Evolutionary conservation across 2,113 vertebrate species (phyloP).

Genomic region (Tympanuchus pallidicinctus): DNA sequence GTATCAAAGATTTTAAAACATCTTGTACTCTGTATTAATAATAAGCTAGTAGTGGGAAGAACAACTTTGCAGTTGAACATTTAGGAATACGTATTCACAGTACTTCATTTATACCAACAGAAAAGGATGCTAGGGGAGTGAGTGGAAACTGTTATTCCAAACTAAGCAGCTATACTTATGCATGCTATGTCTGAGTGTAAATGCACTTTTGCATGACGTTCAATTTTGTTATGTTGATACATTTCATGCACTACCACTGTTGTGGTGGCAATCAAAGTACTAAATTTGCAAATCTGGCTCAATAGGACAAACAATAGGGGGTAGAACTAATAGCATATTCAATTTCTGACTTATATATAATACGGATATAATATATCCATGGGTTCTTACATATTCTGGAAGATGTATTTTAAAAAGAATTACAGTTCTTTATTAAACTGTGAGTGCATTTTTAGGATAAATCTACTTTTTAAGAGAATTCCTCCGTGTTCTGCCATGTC

Average conservation of each 20-base stretch:
- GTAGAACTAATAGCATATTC: background rate
- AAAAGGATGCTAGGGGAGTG: fast-evolving
- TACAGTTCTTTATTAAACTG: background rate
- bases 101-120: background rate
- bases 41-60: background rate
- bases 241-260: background rate
- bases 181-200: background rate
- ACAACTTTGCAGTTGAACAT: background rate
- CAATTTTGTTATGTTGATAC: background rate
- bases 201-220: background rate
- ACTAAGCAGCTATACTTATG: background rate
- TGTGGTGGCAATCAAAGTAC: background rate
- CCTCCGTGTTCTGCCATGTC: background rate
- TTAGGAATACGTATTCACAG: background rate
- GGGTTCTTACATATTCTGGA: background rate
- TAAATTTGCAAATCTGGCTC: background rate
- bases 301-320: background rate
- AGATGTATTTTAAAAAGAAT: background rate
- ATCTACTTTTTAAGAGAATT: background rate
- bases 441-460: background rate
- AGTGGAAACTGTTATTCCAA: background rate
- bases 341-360: background rate
- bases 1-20: background rate
- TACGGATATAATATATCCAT: background rate
- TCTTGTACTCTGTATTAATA: background rate